phyloP scores from a whole-genome alignment of 2,888 invertebrate genomes.

The Anorthoa munda region DNA sequence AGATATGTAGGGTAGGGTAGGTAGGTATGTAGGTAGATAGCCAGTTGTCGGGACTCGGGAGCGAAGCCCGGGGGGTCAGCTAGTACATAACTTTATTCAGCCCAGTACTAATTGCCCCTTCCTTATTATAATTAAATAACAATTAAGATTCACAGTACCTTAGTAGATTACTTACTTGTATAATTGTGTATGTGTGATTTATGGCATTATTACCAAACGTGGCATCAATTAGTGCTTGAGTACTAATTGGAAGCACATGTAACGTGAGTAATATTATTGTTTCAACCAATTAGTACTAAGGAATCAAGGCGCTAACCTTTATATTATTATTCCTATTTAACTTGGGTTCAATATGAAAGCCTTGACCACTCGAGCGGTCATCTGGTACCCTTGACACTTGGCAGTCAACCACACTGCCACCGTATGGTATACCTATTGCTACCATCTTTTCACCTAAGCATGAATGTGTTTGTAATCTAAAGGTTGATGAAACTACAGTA shows the following conservation, averaged over 20 bases:
- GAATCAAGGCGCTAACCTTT: neutral
- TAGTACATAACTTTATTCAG: too few species aligned
- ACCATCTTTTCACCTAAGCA: too few species aligned
- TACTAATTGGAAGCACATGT: slow-evolving; percentile 29
- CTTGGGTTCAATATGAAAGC: neutral
- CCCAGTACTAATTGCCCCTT: too few species aligned
- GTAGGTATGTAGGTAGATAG: too few species aligned
- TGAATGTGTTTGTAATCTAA: too few species aligned
- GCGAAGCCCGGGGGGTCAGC: too few species aligned
- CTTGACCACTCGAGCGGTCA: neutral
- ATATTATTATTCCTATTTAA: neutral
- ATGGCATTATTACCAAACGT: slow-evolving; percentile 34
- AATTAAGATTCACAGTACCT: slow-evolving; percentile 8
- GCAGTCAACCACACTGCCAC: neutral
- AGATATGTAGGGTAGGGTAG: too few species aligned
- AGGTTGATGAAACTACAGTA: too few species aligned
- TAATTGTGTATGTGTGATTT: slow-evolving; percentile 5
- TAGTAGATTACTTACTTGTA: slow-evolving; percentile 5
- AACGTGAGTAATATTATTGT: slow-evolving; percentile 15
- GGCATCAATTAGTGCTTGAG: slow-evolving; percentile 31
- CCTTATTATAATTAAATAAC: slow-evolving; percentile 29
- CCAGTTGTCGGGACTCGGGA: too few species aligned
- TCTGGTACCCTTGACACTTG: neutral
- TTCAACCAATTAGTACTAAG: slow-evolving; percentile 26
- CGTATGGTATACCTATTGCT: too few species aligned